These are phyloP conservation scores for Girardia tigrina DNA, from an alignment of 2,888 invertebrate species.

Conservation along the genomic window DNA sequence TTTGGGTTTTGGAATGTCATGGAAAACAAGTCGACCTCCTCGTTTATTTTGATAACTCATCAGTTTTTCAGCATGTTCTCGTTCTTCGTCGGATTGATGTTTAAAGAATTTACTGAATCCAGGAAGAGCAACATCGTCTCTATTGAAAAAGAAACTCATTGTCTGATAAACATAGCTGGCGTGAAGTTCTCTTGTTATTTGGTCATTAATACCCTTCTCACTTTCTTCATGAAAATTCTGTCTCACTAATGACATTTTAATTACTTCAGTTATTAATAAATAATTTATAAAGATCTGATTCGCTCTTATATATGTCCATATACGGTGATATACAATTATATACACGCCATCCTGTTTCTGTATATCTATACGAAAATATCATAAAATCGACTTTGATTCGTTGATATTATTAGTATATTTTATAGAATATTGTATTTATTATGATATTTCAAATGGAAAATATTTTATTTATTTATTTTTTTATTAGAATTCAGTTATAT, in stretches of 20 bases:
- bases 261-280: no score
- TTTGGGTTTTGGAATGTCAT: conserved; percentile 53
- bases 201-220: conserved; percentile 20
- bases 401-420: no score
- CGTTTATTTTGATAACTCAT: conserved; percentile 58
- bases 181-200: conserved; percentile 3
- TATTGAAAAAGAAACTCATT: neutral
- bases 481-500: no score
- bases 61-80: conserved; percentile 38
- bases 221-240: conserved; percentile 8
- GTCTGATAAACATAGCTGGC: conserved; percentile 26
- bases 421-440: no score
- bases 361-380: neutral
- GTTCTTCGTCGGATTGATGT: conserved; percentile 24
- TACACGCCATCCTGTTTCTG: neutral
- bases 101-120: conserved; percentile 25
- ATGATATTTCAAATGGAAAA: no score
- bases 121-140: neutral
- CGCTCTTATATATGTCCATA: neutral
- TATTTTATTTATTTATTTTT: no score
- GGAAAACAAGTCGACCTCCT: conserved; percentile 62
- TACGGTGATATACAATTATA: neutral
- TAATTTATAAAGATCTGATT: neutral
- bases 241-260: neutral
- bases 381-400: no score